Percentiles rank a stretch among this genome's conserved stretches.
These are phyloP conservation scores for Troglohyphantes excavatus DNA, from an alignment of 2,888 invertebrate genomes.

Conservation along the genomic window DNA sequence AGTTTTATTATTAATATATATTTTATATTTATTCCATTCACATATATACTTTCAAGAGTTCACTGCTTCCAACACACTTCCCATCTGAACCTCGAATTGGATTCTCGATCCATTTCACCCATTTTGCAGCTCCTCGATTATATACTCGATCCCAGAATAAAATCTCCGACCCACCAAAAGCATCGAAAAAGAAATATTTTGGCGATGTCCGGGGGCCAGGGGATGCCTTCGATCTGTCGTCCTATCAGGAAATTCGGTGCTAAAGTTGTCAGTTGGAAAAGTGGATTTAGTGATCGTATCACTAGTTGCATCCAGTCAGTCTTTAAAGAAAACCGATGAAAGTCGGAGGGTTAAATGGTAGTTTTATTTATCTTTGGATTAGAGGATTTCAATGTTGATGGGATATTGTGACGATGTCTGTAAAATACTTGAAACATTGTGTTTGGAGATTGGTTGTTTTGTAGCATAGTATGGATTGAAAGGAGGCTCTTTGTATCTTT, in stretches of 20 bases:
- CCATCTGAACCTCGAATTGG: slow-evolving; percentile 2
- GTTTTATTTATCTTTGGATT: not conserved
- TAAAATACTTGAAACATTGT: not conserved
- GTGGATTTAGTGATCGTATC: slow-evolving; percentile 42
- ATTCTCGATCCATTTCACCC: slow-evolving; percentile 25
- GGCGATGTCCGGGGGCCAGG: not conserved
- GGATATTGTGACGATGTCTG: not conserved
- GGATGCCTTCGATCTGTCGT: not conserved
- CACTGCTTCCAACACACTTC: not conserved
- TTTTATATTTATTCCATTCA: not conserved
- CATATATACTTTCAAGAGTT: not conserved
- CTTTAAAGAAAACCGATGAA: not conserved
- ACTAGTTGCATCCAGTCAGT: slow-evolving; percentile 22
- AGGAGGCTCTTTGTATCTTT: too few relatives aligned
- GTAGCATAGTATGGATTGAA: too few relatives aligned
- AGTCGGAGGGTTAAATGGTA: not conserved
- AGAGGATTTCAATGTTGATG: not conserved
- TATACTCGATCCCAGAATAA: not conserved
- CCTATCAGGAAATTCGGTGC: slow-evolving; percentile 39
- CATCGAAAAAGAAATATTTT: slow-evolving; percentile 1
- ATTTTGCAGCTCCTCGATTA: not conserved
- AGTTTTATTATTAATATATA: not conserved
- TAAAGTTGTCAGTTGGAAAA: slow-evolving; percentile 42
- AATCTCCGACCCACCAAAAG: not conserved
- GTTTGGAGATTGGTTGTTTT: not conserved